Percentiles rank a stretch among this genome's conserved stretches.
phyloP scores from a whole-genome alignment of 2,797 vertebrate species.

The Cynodonichthys magdalenae region DNA sequence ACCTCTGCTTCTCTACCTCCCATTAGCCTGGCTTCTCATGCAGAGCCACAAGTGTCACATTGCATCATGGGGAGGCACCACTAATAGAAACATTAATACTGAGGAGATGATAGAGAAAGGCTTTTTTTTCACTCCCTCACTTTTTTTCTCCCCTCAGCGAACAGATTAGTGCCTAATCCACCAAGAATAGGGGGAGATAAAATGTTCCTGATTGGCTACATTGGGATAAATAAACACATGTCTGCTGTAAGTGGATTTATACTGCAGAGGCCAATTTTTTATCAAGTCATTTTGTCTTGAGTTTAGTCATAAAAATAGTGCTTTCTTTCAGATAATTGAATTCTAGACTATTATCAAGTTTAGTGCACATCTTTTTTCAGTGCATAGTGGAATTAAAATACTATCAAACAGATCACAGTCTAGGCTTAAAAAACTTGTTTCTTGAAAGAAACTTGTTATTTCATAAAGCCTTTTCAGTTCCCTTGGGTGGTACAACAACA shows the following conservation, averaged over 20 bases:
- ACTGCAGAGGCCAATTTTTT: slow-evolving; percentile 38
- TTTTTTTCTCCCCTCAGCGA: slow-evolving; percentile 60
- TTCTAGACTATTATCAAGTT: slow-evolving; percentile 32
- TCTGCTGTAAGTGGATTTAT: slow-evolving; percentile 50
- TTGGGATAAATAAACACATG: slow-evolving; percentile 69
- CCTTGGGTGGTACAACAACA: neutral
- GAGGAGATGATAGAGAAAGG: slow-evolving; percentile 56
- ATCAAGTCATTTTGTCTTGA: slow-evolving; percentile 30
- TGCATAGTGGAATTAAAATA: slow-evolving; percentile 20
- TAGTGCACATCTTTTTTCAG: slow-evolving; percentile 15
- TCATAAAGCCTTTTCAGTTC: slow-evolving; percentile 9
- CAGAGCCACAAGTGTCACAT: slow-evolving; percentile 65
- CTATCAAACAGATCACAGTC: slow-evolving; percentile 9
- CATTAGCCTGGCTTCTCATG: slow-evolving; percentile 62
- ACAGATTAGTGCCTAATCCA: slow-evolving; percentile 78
- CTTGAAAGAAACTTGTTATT: neutral
- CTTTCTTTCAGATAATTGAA: slow-evolving; percentile 51
- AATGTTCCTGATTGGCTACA: slow-evolving; percentile 67
- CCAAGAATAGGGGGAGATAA: slow-evolving; percentile 62
- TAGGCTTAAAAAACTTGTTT: slow-evolving; percentile 3
- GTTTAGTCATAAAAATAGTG: slow-evolving; percentile 21
- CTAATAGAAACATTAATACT: slow-evolving; percentile 72
- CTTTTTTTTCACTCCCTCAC: slow-evolving; percentile 39
- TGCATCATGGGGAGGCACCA: slow-evolving; percentile 55
- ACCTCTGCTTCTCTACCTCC: slow-evolving; percentile 48